Conservation (phyloP, 2,797 vertebrate genomes). For the Geotria australis region DNA sequence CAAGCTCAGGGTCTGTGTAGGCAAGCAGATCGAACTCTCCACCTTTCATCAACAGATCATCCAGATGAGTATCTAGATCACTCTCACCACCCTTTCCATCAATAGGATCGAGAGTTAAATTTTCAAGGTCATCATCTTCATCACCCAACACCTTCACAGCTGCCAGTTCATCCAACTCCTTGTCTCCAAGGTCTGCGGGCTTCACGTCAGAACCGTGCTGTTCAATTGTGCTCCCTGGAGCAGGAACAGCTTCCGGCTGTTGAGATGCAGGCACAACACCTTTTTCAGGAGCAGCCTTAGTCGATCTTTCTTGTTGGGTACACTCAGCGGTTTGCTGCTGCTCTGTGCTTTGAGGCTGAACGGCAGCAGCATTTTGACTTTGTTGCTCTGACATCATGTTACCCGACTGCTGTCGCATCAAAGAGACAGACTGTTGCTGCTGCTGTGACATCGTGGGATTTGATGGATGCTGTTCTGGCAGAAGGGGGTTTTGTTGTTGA, state of each 20-base stretch:
- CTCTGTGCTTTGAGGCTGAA: background rate
- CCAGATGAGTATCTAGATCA: slow-evolving; percentile 82
- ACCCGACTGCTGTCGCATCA: background rate
- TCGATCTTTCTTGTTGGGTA: background rate
- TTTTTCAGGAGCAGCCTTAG: background rate
- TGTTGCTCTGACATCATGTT: background rate
- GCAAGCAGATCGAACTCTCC: slow-evolving; percentile 96
- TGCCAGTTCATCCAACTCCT: slow-evolving; percentile 65
- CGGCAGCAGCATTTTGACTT: background rate
- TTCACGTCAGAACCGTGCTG: background rate
- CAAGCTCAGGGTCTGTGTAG: slow-evolving; percentile 78
- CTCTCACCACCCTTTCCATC: slow-evolving; percentile 69
- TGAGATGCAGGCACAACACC: background rate
- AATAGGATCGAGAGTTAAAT: slow-evolving; percentile 71
- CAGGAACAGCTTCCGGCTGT: background rate
- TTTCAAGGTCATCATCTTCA: slow-evolving; percentile 84
- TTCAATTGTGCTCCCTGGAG: background rate
- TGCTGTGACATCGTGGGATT: background rate
- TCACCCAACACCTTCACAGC: slow-evolving; percentile 58
- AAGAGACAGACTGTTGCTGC: background rate
- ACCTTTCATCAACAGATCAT: slow-evolving; percentile 51
- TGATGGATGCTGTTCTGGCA: background rate
- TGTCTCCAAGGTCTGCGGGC: slow-evolving; percentile 25
- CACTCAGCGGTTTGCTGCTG: background rate
- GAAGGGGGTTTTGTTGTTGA: background rate